Evolutionary conservation across 2,888 invertebrate genomes (phyloP), one percentile per base, ranked within the genome.

Genomic region (Scrobipalpa costella): DNA sequence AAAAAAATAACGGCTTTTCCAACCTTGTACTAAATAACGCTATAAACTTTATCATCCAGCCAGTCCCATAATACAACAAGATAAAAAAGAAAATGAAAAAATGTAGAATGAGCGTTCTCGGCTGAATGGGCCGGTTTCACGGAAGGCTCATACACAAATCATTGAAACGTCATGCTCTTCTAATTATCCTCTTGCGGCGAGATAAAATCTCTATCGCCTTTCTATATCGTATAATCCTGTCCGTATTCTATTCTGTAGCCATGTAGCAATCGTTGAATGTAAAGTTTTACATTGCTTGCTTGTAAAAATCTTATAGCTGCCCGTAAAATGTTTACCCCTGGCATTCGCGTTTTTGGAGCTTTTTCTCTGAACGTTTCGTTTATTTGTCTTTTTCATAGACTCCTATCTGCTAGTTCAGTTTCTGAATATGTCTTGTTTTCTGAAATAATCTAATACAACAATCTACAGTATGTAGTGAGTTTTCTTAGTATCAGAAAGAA

Each of bases 121-220:
- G 55, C 34, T 73, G 73, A 80, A 78, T 74, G 73, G 73, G 71
- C 66, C 66, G 70, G 66, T 74, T 80, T 80, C 77, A 76, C 68
- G 70, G 77, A 79, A 79, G 79, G 74, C 67, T 69, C 64, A 63
- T 71, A 83, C 83, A 83, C 83, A 83, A 82, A 84, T 83, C 83
- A 83, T 75, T 68, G 73, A 61, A 71, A 75, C 75, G 71, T 78
- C 80, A 78, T 77, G 73, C 71, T 72, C 73, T 73, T 75, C 73
- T 83, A 85, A 86, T 86, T 84, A 85, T 78, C 77, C 70, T 15
- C 55, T 33, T n/a, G 50, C 68, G 68, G 71, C 68, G 70, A 73
- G 85, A 85, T 86, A 85, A 77, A 72, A 85, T 85, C 83, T 81
- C 78, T 78, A 81, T 83, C 77, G 70, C 69, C 70, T 38, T 33